Percentiles rank a stretch among this genome's conserved stretches.
Evolutionary conservation across 2,113 vertebrate species (phyloP).

Genomic region (Maccullochella peelii): DNA sequence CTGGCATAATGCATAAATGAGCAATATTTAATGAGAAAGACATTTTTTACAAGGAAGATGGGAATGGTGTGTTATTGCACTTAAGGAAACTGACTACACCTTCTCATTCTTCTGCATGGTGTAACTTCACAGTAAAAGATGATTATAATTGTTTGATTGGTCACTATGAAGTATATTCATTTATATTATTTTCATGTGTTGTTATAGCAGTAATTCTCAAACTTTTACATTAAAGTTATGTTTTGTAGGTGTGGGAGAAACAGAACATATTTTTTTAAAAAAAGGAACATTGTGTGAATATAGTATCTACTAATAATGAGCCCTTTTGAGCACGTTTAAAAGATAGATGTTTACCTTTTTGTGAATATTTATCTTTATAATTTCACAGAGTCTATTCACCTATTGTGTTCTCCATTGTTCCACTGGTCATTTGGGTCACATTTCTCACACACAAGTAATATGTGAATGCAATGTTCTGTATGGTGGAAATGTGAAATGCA

Average conservation of each 20-base stretch:
- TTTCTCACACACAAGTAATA: neutral
- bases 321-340: neutral
- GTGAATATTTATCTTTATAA: conserved; percentile 10
- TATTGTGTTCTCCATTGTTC: neutral
- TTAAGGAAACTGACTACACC: conserved; percentile 13
- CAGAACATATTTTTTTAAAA: neutral
- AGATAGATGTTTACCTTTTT: neutral
- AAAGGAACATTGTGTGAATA: neutral
- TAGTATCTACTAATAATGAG: neutral
- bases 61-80: conserved; percentile 33
- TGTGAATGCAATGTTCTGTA: neutral
- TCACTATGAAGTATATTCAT: neutral
- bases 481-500: neutral
- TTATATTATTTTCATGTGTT: neutral
- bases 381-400: neutral
- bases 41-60: conserved; percentile 1
- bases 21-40: conserved; percentile 58
- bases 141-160: conserved; percentile 8
- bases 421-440: neutral
- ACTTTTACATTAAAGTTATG: neutral
- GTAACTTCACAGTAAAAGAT: conserved; percentile 2
- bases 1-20: conserved; percentile 53
- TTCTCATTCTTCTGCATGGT: neutral
- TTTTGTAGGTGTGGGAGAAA: neutral
- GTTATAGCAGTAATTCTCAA: neutral